A percentile compares a stretch with the other conserved stretches of the same genome.
Conservation (phyloP, 1,140 invertebrate species). For the Drosophila sturtevanti region DNA sequence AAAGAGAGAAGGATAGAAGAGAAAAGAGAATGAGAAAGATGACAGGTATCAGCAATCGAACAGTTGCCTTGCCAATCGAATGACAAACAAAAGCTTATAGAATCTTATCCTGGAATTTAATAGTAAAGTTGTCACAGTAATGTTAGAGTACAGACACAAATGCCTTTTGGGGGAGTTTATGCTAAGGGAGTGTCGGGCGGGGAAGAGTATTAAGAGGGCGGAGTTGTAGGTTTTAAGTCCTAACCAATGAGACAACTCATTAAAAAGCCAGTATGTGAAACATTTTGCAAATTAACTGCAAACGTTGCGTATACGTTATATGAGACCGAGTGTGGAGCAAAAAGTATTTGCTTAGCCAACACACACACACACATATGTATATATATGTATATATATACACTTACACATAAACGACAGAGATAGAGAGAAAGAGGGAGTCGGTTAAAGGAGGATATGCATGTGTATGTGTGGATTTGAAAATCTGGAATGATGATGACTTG, state of each 20-base stretch:
- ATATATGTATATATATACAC: not conserved
- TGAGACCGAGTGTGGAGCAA: slow-evolving; percentile 25
- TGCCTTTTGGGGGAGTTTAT: not conserved
- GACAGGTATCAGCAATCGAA: slow-evolving; percentile 31
- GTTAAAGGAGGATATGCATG: slow-evolving; percentile 14
- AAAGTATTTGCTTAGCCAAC: slow-evolving; percentile 66
- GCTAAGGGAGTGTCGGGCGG: not conserved
- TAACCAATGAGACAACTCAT: slow-evolving; percentile 61
- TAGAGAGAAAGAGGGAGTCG: too few relatives aligned
- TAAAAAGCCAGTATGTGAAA: slow-evolving; percentile 69
- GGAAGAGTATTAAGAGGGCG: not conserved
- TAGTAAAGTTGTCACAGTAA: slow-evolving; percentile 38
- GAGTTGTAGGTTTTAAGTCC: slow-evolving; percentile 35
- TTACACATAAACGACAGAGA: not conserved
- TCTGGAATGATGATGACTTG: slow-evolving; percentile 13
- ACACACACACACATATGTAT: not conserved
- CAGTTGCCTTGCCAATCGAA: slow-evolving; percentile 44
- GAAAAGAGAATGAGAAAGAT: slow-evolving; percentile 10
- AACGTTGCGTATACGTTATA: slow-evolving; percentile 72
- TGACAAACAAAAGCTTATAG: slow-evolving; percentile 33
- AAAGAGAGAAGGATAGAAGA: slow-evolving; percentile 3
- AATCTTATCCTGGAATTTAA: slow-evolving; percentile 32
- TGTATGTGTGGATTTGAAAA: slow-evolving; percentile 19
- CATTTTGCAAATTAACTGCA: slow-evolving; percentile 78
- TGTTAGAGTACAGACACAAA: not conserved